Percentiles rank a stretch among this genome's conserved stretches.
These are phyloP conservation scores for Chinchilla lanigera DNA, from an alignment of 2,113 vertebrate genomes.

Conservation along the genomic window DNA sequence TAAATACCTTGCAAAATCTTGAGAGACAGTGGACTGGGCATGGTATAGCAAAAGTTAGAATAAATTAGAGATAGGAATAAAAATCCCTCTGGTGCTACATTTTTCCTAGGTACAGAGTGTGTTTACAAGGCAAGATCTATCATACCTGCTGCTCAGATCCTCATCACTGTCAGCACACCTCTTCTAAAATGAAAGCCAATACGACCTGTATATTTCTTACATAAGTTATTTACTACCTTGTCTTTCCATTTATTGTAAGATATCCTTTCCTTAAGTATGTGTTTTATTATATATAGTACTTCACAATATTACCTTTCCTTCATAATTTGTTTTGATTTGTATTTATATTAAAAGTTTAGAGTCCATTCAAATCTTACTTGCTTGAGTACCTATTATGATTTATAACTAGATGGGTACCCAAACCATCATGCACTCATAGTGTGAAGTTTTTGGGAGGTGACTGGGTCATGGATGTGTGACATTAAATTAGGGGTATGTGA, in stretches of 20 bases:
- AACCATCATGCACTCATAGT: not conserved
- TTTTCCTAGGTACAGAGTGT: not conserved
- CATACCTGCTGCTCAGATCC: not conserved
- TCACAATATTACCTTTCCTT: constrained; percentile 12
- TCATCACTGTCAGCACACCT: not conserved
- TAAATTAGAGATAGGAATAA: not conserved
- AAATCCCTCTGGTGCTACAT: not conserved
- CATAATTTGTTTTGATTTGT: constrained; percentile 55
- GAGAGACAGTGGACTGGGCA: not conserved
- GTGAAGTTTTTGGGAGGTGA: not conserved
- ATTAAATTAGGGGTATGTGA: not conserved
- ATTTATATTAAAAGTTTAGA: constrained; percentile 61
- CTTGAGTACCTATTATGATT: not conserved
- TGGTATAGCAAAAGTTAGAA: not conserved
- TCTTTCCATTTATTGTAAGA: constrained; percentile 56
- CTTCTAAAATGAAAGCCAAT: not conserved
- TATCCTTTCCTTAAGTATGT: not conserved
- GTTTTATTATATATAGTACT: not conserved
- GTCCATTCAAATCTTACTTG: constrained; percentile 66
- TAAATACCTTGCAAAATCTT: not conserved
- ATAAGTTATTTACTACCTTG: not conserved
- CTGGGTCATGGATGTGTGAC: not conserved
- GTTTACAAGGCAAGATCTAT: not conserved
- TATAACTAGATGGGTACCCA: not conserved
- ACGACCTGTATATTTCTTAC: not conserved